phyloP scores from a whole-genome alignment of 2,888 invertebrate species.

The Watsonalla cultraria region DNA sequence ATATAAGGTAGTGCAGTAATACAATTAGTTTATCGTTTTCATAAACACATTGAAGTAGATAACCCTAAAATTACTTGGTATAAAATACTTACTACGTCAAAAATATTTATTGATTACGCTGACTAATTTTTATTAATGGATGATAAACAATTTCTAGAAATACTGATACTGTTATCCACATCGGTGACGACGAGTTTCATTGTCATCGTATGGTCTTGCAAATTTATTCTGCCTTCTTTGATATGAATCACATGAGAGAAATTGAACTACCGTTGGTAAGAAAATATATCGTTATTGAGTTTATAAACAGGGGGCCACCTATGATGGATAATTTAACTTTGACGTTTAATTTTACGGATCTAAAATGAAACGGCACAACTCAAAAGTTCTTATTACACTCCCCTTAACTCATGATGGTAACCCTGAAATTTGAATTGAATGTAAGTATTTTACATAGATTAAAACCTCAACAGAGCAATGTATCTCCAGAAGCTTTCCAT shows the following conservation, averaged over 20 bases:
- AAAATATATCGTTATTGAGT: slow-evolving; percentile 1
- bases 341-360: background rate
- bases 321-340: too few relatives aligned
- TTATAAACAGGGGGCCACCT: too few relatives aligned
- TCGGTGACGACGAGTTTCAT: slow-evolving; percentile 82
- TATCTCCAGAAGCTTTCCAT: slow-evolving; percentile 80
- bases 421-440: too few relatives aligned
- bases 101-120: background rate
- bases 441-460: too few relatives aligned
- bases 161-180: slow-evolving; percentile 82
- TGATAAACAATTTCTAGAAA: slow-evolving; percentile 66
- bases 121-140: background rate
- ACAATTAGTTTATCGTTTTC: background rate
- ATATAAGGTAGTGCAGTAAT: background rate
- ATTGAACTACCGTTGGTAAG: slow-evolving; percentile 60
- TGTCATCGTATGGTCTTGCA: slow-evolving; percentile 84
- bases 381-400: too few relatives aligned
- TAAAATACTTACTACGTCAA: background rate
- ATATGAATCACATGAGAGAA: slow-evolving; percentile 54
- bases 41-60: background rate
- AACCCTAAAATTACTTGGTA: background rate
- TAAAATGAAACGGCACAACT: background rate
- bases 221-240: slow-evolving; percentile 83
- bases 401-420: too few relatives aligned
- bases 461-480: slow-evolving; percentile 41